Evolutionary conservation across 2,113 vertebrate genomes (phyloP).

Genomic region (Coreoperca whiteheadi): DNA sequence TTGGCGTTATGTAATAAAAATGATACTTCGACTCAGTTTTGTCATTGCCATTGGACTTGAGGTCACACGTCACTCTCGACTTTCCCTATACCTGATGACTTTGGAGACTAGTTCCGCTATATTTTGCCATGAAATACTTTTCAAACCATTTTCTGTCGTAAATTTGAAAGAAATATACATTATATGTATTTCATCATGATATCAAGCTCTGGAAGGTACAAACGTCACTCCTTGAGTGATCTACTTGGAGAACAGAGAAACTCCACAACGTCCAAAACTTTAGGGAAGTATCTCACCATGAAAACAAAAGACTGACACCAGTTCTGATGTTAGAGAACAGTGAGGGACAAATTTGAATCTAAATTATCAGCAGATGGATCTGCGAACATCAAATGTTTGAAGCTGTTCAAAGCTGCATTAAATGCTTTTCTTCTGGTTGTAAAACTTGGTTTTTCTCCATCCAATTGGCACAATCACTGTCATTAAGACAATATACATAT

Average conservation of each 20-base stretch:
- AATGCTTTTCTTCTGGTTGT: background rate
- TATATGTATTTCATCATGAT: background rate
- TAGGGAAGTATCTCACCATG: constrained; percentile 1
- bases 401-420: background rate
- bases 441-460: background rate
- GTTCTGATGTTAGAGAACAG: constrained; percentile 27
- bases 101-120: constrained; percentile 16
- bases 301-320: background rate
- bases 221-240: background rate
- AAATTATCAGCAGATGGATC: constrained; percentile 42
- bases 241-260: constrained; percentile 15
- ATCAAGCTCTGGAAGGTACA: constrained; percentile 6
- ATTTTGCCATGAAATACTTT: constrained; percentile 27
- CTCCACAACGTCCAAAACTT: background rate
- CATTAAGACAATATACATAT: background rate
- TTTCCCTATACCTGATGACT: constrained; percentile 28
- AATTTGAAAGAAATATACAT: too few species aligned
- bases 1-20: constrained; percentile 37
- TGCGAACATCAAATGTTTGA: constrained; percentile 13
- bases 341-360: constrained; percentile 7
- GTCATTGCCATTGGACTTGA: constrained; percentile 10
- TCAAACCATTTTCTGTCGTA: constrained; percentile 34
- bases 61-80: background rate
- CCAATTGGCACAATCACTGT: too few species aligned
- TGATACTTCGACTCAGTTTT: constrained; percentile 14